phyloP scores from a whole-genome alignment of 2,888 invertebrate species.

The Patella pellucida region DNA sequence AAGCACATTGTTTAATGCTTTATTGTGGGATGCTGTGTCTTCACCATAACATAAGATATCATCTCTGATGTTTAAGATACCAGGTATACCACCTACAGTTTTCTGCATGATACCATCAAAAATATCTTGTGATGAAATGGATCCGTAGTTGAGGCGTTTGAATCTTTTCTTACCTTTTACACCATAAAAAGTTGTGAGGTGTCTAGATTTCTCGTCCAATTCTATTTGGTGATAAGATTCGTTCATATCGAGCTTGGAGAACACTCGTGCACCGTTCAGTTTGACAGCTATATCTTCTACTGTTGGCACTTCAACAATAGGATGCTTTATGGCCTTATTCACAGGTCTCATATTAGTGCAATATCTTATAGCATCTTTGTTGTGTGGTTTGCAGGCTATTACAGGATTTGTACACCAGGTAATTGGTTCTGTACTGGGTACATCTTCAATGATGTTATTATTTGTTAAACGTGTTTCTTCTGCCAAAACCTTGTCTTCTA shows the following conservation, averaged over 20 bases:
- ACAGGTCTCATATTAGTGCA: slow-evolving; percentile 12
- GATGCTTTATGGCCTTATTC: background rate
- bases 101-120: slow-evolving; percentile 37
- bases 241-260: slow-evolving; percentile 9
- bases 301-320: background rate
- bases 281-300: slow-evolving; percentile 3
- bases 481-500: too few relatives aligned
- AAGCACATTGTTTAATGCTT: too few relatives aligned
- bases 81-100: slow-evolving; percentile 29
- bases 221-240: slow-evolving; percentile 11
- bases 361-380: slow-evolving; percentile 36
- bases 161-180: slow-evolving; percentile 23
- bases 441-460: too few relatives aligned
- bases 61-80: slow-evolving; percentile 40
- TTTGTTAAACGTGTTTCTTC: too few relatives aligned
- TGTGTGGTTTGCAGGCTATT: slow-evolving; percentile 32
- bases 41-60: slow-evolving; percentile 42
- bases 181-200: slow-evolving; percentile 23
- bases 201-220: background rate
- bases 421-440: slow-evolving; percentile 24
- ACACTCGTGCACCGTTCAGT: background rate
- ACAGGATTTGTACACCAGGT: slow-evolving; percentile 30
- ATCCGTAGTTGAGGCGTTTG: slow-evolving; percentile 41
- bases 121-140: slow-evolving; percentile 37
- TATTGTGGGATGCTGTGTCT: slow-evolving; percentile 34